Evolutionary conservation across 2,113 vertebrate species (phyloP).

Genomic region (Cynocephalus volans): DNA sequence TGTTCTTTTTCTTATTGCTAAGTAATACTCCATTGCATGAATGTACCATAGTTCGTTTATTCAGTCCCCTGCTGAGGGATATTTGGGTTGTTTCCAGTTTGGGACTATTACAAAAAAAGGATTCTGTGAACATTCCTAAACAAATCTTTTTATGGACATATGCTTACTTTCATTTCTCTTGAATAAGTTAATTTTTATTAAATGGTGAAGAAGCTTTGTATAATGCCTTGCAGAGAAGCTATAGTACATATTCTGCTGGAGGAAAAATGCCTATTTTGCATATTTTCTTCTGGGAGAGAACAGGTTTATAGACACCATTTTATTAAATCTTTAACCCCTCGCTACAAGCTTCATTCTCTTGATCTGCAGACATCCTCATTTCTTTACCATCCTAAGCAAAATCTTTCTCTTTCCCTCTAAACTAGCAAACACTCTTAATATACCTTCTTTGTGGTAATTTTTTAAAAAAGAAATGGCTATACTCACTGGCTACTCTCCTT

Average conservation of each 20-base stretch:
- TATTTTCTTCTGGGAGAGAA: background rate
- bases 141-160: background rate
- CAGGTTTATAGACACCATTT: background rate
- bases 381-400: background rate
- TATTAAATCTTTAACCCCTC: background rate
- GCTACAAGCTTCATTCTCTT: background rate
- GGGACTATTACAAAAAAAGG: background rate
- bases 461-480: background rate
- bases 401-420: background rate
- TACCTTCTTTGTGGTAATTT: background rate
- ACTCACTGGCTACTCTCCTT: background rate
- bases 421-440: background rate
- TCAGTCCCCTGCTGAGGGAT: background rate
- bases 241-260: background rate
- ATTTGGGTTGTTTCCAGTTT: slow-evolving; percentile 41
- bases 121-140: background rate
- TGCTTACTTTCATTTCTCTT: slow-evolving; percentile 42
- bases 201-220: slow-evolving; percentile 12
- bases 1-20: background rate
- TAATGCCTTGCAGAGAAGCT: background rate
- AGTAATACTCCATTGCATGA: slow-evolving; percentile 25
- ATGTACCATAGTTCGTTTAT: background rate
- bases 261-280: background rate
- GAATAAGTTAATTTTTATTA: slow-evolving; percentile 41
- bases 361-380: background rate